Percentiles rank a stretch among this genome's conserved stretches.
Evolutionary conservation across 2,797 vertebrate species (phyloP).

Genomic region (Intellagama lesueurii): DNA sequence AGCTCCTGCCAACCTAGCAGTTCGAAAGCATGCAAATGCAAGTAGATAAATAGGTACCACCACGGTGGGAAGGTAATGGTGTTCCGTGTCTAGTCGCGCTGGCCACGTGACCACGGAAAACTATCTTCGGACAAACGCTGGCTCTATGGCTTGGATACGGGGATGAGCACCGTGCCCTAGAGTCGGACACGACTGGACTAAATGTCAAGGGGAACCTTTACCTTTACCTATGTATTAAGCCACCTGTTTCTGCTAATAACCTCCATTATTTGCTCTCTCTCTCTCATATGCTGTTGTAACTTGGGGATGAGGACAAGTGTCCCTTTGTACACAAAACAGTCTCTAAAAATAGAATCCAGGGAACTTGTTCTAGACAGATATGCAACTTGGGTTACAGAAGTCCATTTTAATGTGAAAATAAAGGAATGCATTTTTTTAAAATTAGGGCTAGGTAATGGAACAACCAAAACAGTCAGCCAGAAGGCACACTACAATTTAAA

Average conservation of each 20-base stretch:
- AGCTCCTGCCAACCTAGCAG: no score
- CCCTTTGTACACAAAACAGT: constrained; percentile 4
- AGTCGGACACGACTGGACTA: no score
- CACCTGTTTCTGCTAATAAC: not conserved
- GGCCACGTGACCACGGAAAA: no score
- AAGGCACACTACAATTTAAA: constrained; percentile 22
- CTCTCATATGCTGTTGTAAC: not conserved
- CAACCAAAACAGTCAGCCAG: not conserved
- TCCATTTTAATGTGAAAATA: constrained; percentile 26
- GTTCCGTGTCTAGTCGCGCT: no score
- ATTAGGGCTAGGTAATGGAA: constrained; percentile 12
- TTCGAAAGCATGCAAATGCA: no score
- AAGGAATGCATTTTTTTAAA: not conserved
- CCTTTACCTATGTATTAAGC: constrained; percentile 1
- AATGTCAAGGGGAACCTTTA: no score
- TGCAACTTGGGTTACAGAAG: not conserved
- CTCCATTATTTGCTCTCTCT: not conserved
- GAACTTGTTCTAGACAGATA: not conserved
- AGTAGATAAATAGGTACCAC: no score
- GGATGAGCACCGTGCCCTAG: no score
- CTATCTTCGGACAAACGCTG: no score
- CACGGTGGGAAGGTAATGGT: no score
- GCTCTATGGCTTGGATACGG: no score
- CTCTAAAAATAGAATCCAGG: not conserved
- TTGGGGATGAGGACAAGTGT: not conserved